These are phyloP conservation scores for Xanthorhoe spadicearia DNA, from an alignment of 2,888 invertebrate genomes.

Conservation along the genomic window DNA sequence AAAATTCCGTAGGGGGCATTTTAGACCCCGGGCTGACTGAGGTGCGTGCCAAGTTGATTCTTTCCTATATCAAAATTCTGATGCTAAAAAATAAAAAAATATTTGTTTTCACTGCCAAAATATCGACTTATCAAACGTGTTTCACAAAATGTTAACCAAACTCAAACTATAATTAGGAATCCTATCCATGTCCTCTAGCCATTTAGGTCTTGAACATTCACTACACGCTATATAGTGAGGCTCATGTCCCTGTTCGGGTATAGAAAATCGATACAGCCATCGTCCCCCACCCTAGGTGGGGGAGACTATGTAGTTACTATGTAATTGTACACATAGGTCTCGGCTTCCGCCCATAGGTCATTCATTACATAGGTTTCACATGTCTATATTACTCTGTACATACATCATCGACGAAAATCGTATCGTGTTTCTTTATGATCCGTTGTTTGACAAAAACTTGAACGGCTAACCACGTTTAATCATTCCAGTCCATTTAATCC, in stretches of 20 bases:
- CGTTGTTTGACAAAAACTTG: too few relatives aligned
- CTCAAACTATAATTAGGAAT: background rate
- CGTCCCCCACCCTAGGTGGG: constrained; percentile 51
- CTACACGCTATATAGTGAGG: constrained; percentile 31
- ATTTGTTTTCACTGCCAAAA: too few relatives aligned
- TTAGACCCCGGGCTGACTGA: too few relatives aligned
- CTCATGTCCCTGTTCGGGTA: constrained; percentile 41
- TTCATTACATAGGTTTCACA: constrained; percentile 12
- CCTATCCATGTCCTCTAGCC: background rate
- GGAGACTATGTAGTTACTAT: constrained; percentile 29
- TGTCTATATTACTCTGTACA: background rate
- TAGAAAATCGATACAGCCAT: constrained; percentile 70
- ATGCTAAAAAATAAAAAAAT: too few relatives aligned
- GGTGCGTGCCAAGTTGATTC: too few relatives aligned
- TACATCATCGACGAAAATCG: background rate
- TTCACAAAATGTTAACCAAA: too few relatives aligned
- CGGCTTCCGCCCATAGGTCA: constrained; percentile 21
- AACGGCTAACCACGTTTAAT: background rate
- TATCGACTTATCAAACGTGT: too few relatives aligned
- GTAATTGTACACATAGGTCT: constrained; percentile 22
- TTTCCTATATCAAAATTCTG: too few relatives aligned
- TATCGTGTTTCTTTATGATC: too few relatives aligned
- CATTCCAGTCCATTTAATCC: too few relatives aligned
- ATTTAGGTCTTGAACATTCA: background rate
- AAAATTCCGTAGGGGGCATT: too few relatives aligned